Base-by-base conservation (phyloP, 1,140 invertebrate species). In the Akabosia matsudoensis region DNA sequence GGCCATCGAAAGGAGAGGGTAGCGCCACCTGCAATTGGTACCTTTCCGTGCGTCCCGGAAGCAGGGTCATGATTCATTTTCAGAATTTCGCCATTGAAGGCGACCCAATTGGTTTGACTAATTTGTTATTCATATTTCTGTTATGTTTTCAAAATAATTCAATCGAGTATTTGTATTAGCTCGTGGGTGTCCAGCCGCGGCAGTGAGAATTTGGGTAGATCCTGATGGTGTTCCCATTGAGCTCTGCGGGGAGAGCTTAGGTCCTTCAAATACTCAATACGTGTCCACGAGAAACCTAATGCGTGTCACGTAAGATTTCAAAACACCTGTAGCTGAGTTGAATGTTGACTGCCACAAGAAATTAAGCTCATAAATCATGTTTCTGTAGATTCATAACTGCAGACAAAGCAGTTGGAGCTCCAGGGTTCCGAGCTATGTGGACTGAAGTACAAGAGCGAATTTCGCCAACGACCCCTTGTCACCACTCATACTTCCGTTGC, bases 21-120 rank as follows among this genome's bases (percentile, higher is more conserved):
- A 92, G 91, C 77, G 91, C 91, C 83, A 91, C 92, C 31, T 97
- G 95, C 85, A 95, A 97, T 86, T 97, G 94, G 94, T 95, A 92
- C 83, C 91, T 97, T 83, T 92, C 89, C 74, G 94, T 94, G 33
- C 87, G 89, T 80, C 91, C 92, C 22, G 90, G 90, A 81, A 90
- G 93, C 83, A 90, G 90, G 82, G 90, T 97, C 82, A 88, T 96
- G 82, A 88, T 97, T 82, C 91, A 94, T 85, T 96, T 97, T 85
- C 90, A 93, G 82, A 86, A 89, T 74, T 97, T 97, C 84, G 90
- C 90, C 14, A 91, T 97, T 31, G 95, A 97, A 86, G 95, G 95
- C 78, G 92, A 95, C 84, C 92, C 92, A 76, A 86, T 87, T 80
- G 89, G 94, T 96, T 84, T 86, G n/a, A 28, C 22, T 14, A 22